Conservation (phyloP, 2,113 vertebrate genomes). For the Bagarius yarrelli region DNA sequence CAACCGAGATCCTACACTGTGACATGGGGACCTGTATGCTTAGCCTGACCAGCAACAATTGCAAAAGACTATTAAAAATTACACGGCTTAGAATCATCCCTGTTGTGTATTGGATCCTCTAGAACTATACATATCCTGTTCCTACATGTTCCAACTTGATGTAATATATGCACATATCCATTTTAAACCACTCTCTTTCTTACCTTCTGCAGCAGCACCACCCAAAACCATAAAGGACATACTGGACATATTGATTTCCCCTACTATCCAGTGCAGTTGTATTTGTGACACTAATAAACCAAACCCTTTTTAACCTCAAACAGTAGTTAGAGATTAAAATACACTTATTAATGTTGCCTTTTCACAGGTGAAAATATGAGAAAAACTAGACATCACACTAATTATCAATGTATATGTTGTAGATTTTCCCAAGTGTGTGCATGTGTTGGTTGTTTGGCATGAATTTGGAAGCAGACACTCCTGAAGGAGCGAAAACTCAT, state of each 20-base stretch:
- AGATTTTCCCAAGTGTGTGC: not conserved
- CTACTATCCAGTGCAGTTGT: not conserved
- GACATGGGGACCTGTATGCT: too few species aligned
- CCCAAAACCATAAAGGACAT: not conserved
- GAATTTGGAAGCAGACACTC: slow-evolving; percentile 45
- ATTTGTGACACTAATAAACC: not conserved
- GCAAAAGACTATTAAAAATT: too few species aligned
- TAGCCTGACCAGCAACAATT: too few species aligned
- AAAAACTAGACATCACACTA: not conserved
- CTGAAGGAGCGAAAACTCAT: slow-evolving; percentile 50
- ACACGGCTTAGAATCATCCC: too few species aligned
- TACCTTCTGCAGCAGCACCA: not conserved
- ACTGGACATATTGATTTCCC: not conserved
- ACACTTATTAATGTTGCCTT: not conserved
- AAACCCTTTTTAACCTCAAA: slow-evolving; percentile 1
- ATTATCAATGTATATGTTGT: slow-evolving; percentile 16
- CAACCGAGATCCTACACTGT: too few species aligned
- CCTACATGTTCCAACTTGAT: too few species aligned
- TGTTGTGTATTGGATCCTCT: too few species aligned
- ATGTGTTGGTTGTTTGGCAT: slow-evolving; percentile 41
- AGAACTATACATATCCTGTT: too few species aligned
- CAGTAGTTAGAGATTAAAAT: not conserved
- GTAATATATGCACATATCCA: not conserved
- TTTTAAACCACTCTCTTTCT: not conserved
- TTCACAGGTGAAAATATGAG: not conserved